phyloP scores from a whole-genome alignment of 2,113 vertebrate genomes.

The Callipepla californica region DNA sequence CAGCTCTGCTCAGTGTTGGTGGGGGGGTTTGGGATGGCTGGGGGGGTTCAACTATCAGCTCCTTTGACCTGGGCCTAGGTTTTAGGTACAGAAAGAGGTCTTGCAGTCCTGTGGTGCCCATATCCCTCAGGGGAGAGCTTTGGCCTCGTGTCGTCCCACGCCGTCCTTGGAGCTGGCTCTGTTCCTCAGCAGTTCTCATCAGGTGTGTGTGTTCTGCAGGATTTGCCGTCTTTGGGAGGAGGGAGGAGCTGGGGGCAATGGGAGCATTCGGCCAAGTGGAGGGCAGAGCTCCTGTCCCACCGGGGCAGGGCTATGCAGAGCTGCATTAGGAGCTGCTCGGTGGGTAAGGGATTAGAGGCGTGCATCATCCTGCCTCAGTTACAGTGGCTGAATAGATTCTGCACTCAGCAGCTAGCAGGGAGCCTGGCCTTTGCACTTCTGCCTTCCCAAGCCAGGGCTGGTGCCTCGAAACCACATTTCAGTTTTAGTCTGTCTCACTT shows the following conservation, averaged over 20 bases:
- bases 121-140: not conserved
- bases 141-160: not conserved
- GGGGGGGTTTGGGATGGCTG: not conserved
- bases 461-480: not conserved
- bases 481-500: not conserved
- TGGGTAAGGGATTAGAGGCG: rapidly evolving
- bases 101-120: rapidly evolving
- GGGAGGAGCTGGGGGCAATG: no score
- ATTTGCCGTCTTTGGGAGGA: not conserved
- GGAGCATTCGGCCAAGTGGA: not conserved
- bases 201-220: rapidly evolving
- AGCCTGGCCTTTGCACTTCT: rapidly evolving
- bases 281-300: not conserved
- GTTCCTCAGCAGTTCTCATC: rapidly evolving
- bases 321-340: not conserved
- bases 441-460: not conserved
- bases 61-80: not conserved
- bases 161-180: not conserved
- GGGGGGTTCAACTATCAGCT: not conserved
- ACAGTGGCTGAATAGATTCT: not conserved
- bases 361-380: not conserved
- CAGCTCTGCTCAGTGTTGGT: rapidly evolving
- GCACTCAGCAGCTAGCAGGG: not conserved
- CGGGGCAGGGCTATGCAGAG: not conserved
- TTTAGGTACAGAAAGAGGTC: no score